These are phyloP conservation scores for Oreochromis aureus DNA, from an alignment of 2,113 vertebrate genomes.

Conservation along the genomic window DNA sequence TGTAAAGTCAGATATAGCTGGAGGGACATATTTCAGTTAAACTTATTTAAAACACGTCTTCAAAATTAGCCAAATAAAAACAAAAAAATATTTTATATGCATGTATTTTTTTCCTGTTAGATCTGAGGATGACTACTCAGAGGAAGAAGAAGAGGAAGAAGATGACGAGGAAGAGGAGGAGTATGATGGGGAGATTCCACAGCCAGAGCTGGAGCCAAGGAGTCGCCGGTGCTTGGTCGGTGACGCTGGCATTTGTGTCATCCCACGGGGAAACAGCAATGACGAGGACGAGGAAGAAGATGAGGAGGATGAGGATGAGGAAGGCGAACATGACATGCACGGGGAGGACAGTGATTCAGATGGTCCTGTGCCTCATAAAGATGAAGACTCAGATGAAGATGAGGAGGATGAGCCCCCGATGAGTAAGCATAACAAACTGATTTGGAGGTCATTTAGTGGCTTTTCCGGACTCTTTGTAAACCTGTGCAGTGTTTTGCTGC, in stretches of 20 bases:
- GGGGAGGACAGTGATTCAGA: conserved; percentile 91
- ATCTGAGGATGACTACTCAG: conserved; percentile 89
- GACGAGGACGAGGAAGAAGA: conserved; percentile 88
- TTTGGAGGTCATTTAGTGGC: background rate
- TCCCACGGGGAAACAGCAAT: conserved; percentile 78
- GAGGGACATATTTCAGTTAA: background rate
- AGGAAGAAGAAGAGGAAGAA: conserved; percentile 75
- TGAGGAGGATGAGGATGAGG: conserved; percentile 80
- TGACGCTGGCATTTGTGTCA: conserved; percentile 76
- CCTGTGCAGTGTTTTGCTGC: background rate
- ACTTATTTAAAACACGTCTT: background rate
- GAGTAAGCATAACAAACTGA: conserved; percentile 47
- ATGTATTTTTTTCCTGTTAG: conserved; percentile 67
- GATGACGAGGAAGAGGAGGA: conserved; percentile 86
- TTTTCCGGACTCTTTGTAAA: background rate
- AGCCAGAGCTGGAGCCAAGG: conserved; percentile 72
- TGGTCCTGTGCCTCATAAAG: conserved; percentile 87
- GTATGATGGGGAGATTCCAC: conserved; percentile 74
- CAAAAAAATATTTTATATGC: background rate
- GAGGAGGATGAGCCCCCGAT: conserved; percentile 81
- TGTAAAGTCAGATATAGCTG: background rate
- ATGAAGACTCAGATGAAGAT: conserved; percentile 86
- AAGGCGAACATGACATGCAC: conserved; percentile 69
- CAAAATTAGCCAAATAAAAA: background rate
- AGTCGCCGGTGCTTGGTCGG: conserved; percentile 75